phyloP scores from a whole-genome alignment of 2,888 invertebrate genomes.

The Athrips mouffetella region DNA sequence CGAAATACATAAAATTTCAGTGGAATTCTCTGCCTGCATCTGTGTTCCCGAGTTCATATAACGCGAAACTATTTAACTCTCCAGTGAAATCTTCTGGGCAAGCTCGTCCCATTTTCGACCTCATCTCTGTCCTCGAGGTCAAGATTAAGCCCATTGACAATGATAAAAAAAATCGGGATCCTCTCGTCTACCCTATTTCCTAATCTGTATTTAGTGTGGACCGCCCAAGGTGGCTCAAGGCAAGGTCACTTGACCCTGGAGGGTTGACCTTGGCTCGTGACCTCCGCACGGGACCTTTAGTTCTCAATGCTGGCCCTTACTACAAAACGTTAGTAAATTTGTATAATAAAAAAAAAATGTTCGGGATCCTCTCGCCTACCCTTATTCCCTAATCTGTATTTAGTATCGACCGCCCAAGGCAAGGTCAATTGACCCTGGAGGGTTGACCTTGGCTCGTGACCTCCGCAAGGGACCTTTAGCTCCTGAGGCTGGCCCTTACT shows the following conservation, averaged over 20 bases:
- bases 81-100: too few relatives aligned
- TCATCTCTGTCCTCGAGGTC: too few relatives aligned
- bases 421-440: neutral
- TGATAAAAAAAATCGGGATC: too few relatives aligned
- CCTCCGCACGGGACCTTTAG: neutral
- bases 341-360: too few relatives aligned
- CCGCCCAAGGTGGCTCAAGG: too few relatives aligned
- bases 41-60: too few relatives aligned
- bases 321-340: neutral
- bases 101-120: too few relatives aligned
- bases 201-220: neutral
- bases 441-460: neutral
- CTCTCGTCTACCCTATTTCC: neutral
- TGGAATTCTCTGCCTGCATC: too few relatives aligned
- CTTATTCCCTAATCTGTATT: neutral
- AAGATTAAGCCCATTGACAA: too few relatives aligned
- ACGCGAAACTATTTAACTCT: too few relatives aligned
- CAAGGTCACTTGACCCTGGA: neutral
- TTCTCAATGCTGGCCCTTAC: neutral
- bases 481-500: neutral
- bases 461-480: neutral
- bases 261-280: neutral
- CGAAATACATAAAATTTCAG: too few relatives aligned
- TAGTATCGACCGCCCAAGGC: neutral
- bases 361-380: neutral